Percentiles rank a stretch among this genome's conserved stretches.
Evolutionary conservation across 2,888 invertebrate species (phyloP).

Genomic region (Eutolmus rufibarbis): DNA sequence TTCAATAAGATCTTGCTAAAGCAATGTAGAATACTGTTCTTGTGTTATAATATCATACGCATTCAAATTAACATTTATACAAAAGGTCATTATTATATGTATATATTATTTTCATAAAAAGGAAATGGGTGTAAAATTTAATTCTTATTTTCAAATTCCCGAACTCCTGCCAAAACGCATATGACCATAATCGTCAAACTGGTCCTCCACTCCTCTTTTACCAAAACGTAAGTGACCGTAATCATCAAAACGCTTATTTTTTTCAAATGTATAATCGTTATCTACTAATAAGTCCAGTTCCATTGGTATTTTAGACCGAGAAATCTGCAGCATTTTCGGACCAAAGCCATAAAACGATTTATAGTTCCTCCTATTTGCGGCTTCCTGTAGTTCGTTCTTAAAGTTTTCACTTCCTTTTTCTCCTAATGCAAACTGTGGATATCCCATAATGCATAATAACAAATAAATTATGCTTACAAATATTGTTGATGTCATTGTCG

Average conservation of each 20-base stretch:
- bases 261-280: constrained; percentile 53
- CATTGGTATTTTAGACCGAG: constrained; percentile 57
- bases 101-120: neutral
- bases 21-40: no score
- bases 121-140: neutral
- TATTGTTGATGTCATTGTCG: neutral
- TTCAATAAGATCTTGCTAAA: no score
- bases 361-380: constrained; percentile 48
- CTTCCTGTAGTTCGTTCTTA: neutral
- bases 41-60: neutral
- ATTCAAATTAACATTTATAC: neutral
- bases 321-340: constrained; percentile 52
- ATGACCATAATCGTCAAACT: constrained; percentile 79
- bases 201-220: constrained; percentile 68
- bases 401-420: neutral
- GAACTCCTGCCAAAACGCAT: constrained; percentile 73
- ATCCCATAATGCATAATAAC: neutral
- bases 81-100: neutral
- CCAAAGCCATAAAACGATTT: constrained; percentile 52
- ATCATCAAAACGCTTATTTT: constrained; percentile 71
- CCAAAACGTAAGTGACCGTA: constrained; percentile 76
- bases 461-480: neutral
- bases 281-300: constrained; percentile 58
- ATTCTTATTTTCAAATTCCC: neutral
- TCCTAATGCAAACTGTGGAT: neutral